Evolutionary conservation across 2,797 vertebrate species (phyloP).

Genomic region (Poeciliopsis presidionis): DNA sequence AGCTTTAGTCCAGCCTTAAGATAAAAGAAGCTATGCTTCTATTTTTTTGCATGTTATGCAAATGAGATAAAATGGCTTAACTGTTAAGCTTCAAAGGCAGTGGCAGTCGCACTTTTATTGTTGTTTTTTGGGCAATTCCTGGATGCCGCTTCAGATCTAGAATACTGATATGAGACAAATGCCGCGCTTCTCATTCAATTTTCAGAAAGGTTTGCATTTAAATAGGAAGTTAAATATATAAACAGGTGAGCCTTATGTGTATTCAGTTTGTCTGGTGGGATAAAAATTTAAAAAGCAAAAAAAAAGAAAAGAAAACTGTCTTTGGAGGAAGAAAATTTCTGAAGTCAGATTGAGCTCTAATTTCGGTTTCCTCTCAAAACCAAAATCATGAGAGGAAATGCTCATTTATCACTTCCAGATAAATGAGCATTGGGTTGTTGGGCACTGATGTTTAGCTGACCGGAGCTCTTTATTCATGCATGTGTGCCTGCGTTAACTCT

Average conservation of each 20-base stretch:
- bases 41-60: neutral
- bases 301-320: neutral
- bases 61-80: conserved; percentile 4
- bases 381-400: too few relatives aligned
- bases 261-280: conserved; percentile 38
- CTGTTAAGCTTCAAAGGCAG: neutral
- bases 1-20: conserved; percentile 2
- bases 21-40: conserved; percentile 1
- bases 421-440: conserved; percentile 22
- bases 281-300: neutral
- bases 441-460: conserved; percentile 36
- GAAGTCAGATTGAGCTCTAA: conserved; percentile 16
- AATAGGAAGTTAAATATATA: conserved; percentile 22
- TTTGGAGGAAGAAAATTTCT: conserved; percentile 4
- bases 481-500: conserved; percentile 22
- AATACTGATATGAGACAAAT: neutral
- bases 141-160: neutral
- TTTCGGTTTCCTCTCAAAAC: conserved; percentile 12
- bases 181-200: neutral
- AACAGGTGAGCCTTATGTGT: conserved; percentile 21
- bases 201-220: neutral
- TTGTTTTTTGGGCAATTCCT: neutral
- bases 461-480: conserved; percentile 33
- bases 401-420: conserved; percentile 11
- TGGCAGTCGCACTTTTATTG: neutral